A percentile compares a stretch with the other conserved stretches of the same genome.
These are phyloP conservation scores for Apostichopus japonicus DNA, from an alignment of 35 echinoderm and acorn worm genomes.

Conservation along the genomic window DNA sequence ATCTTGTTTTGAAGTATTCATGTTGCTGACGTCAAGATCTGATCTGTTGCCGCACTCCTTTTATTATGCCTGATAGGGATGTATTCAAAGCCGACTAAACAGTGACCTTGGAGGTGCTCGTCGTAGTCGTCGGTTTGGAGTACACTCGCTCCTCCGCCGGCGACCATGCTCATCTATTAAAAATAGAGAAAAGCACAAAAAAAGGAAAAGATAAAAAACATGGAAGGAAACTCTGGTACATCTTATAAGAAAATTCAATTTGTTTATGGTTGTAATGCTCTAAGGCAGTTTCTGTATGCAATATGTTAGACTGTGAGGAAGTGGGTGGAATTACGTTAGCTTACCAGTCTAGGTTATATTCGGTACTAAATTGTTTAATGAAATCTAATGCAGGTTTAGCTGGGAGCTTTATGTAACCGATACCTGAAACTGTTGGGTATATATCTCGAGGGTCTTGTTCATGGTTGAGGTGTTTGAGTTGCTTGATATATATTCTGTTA, in stretches of 20 bases:
- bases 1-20: not conserved
- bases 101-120: not conserved
- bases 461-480: not conserved
- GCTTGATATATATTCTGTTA: too few species aligned
- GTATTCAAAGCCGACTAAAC: not conserved
- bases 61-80: not conserved
- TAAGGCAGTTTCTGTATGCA: not conserved
- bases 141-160: not conserved
- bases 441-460: not conserved
- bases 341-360: not conserved
- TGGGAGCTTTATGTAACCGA: not conserved
- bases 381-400: not conserved
- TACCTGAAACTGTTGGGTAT: conserved; percentile 6
- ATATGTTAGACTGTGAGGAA: not conserved
- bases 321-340: not conserved
- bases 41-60: not conserved
- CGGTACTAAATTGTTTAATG: not conserved
- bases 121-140: not conserved
- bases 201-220: not conserved
- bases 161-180: not conserved
- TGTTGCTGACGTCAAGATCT: not conserved
- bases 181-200: not conserved
- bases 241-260: not conserved
- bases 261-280: conserved; percentile 2
- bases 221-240: too few species aligned